Base-by-base conservation (phyloP, 2,797 vertebrate species). In the Nyctibius grandis region DNA sequence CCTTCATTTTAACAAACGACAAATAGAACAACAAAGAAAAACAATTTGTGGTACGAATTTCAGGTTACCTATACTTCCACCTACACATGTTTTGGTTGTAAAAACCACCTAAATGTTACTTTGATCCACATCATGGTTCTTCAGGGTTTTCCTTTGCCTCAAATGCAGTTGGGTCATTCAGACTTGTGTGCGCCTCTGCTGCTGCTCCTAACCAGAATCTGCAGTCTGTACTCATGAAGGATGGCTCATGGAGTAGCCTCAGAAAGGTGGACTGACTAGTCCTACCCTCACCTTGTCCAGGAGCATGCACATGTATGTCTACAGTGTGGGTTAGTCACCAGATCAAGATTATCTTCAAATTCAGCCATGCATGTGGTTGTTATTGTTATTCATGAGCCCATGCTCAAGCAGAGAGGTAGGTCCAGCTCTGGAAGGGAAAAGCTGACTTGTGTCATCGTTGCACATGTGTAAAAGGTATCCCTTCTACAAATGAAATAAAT, bases 361-460 rank as follows among this genome's bases (percentile, higher is more conserved):
- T 84, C 61, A 70, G 34, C 29, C 2, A 0, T 51, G 29, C 20
- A 2, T 14, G 20, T 60, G 23, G 29, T 16, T 70, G n/a, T 21
- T 78, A 34, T 16, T 65, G 11, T 44, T 22, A 10, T 13, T 4
- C 19, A 16, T 4, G 17, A 31, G 10, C 2, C 1, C 17, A 2
- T 2, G 7, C 22, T 79, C 4, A 7, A 65, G 38, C 25, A 56
- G 25, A 76, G 59, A 44, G 13, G 29, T 20, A 26, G 33, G 26
- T 60, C 36, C 36, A 26, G 22, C 25, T 21, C 42, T 34, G 33
- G 23, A 83, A 85, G 31, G n/a, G 22, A 67, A 85, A 67, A 83
- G 5, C 8, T 67, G 53, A 54, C 48, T 54, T 2, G 1, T 67
- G 15, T 59, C 17, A 28, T 59, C 11, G 3, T 25, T 0, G 0